A percentile compares a stretch with the other conserved stretches of the same genome.
Conservation (phyloP, 2,888 invertebrate species). For the Mesodorylaimus sp. region DNA sequence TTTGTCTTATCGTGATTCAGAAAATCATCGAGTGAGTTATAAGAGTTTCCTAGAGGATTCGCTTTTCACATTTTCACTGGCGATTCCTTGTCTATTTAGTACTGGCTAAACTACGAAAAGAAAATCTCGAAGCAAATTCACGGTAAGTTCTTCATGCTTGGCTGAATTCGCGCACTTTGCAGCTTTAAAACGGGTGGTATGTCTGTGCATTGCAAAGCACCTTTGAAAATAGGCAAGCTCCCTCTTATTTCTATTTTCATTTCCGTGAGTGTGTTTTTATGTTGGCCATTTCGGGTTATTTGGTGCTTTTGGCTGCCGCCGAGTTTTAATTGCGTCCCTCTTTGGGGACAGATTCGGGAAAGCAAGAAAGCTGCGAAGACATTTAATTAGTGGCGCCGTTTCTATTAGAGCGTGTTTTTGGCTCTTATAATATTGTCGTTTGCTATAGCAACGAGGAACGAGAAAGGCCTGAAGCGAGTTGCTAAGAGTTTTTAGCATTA, state of each 20-base stretch:
- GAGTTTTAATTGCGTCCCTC: too few relatives aligned
- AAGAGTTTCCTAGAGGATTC: neutral
- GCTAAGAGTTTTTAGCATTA: too few relatives aligned
- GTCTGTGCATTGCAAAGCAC: neutral
- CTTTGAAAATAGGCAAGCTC: neutral
- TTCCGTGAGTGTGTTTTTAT: neutral
- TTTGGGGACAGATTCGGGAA: too few relatives aligned
- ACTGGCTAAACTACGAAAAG: constrained; percentile 2
- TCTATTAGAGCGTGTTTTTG: too few relatives aligned
- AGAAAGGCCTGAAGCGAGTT: too few relatives aligned
- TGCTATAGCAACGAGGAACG: too few relatives aligned
- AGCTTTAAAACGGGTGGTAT: too few relatives aligned
- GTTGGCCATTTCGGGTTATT: neutral
- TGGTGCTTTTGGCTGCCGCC: neutral
- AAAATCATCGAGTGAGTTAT: constrained; percentile 38
- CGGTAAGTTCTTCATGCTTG: neutral
- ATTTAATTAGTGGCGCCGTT: too few relatives aligned
- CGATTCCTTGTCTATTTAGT: neutral
- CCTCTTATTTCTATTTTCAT: neutral
- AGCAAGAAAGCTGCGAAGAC: too few relatives aligned
- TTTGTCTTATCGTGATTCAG: constrained; percentile 61
- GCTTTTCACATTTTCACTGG: neutral
- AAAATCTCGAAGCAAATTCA: neutral
- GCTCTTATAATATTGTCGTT: too few relatives aligned
- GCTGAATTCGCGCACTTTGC: too few relatives aligned